A percentile compares a stretch with the other conserved stretches of the same genome.
Evolutionary conservation across 2,797 vertebrate genomes (phyloP).

Genomic region (Leuciscus waleckii): DNA sequence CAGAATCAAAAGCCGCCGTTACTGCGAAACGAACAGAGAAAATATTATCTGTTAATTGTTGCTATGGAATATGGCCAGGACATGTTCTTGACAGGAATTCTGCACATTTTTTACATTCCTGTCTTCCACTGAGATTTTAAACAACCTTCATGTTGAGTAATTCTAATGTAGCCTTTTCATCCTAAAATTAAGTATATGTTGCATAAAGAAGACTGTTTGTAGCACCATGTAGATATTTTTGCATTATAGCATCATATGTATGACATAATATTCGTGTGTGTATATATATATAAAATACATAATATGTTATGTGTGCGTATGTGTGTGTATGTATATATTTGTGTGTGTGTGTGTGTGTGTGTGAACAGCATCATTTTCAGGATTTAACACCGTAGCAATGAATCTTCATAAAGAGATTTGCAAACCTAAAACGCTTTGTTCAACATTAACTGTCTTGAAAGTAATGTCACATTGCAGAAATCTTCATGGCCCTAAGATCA

Average conservation of each 20-base stretch:
- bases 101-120: not conserved
- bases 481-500: not conserved
- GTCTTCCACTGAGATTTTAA: constrained; percentile 5
- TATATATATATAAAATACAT: not conserved
- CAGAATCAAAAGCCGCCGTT: not conserved
- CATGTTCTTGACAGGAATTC: not conserved
- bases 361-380: not conserved
- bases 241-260: not conserved
- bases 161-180: not conserved
- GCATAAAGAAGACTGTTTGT: not conserved
- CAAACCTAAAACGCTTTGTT: too few relatives aligned
- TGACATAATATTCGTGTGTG: too few relatives aligned
- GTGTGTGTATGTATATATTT: not conserved
- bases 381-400: not conserved
- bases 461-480: not conserved
- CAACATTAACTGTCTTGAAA: not conserved
- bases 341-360: not conserved
- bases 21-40: not conserved
- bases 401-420: not conserved
- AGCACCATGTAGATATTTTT: not conserved
- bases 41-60: too few relatives aligned
- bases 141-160: constrained; percentile 2
- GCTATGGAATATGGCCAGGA: not conserved
- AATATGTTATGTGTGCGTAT: not conserved
- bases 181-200: not conserved